Conservation (phyloP, 2,113 vertebrate genomes). For the Solea solea region DNA sequence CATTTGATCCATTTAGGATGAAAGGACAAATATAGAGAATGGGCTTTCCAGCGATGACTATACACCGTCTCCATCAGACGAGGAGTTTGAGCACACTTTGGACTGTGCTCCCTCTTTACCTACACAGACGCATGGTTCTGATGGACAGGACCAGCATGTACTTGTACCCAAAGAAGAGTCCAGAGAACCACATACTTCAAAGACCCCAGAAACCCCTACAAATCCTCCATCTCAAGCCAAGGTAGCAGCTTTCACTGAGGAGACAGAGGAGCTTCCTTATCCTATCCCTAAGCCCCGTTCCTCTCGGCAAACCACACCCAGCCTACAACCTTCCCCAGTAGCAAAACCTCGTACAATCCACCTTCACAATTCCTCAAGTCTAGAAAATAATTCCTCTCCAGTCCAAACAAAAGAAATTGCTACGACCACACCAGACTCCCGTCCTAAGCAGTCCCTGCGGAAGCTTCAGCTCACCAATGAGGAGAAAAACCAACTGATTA, state of each 20-base stretch:
- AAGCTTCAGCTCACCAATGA: conserved; percentile 77
- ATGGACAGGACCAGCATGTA: conserved; percentile 13
- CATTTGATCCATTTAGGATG: conserved; percentile 32
- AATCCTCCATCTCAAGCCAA: not conserved
- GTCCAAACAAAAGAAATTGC: not conserved
- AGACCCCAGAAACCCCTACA: not conserved
- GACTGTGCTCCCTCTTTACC: conserved; percentile 22
- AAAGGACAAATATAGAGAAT: conserved; percentile 23
- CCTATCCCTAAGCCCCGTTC: conserved; percentile 78
- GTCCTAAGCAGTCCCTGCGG: conserved; percentile 65
- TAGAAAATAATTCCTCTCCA: not conserved
- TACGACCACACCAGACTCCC: conserved; percentile 34
- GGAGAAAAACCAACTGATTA: conserved; percentile 85
- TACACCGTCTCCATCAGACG: conserved; percentile 62
- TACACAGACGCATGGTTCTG: not conserved
- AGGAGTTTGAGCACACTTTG: conserved; percentile 53
- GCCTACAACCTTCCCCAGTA: conserved; percentile 40
- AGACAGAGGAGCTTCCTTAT: not conserved
- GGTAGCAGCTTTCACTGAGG: not conserved
- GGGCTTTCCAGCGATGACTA: conserved; percentile 50
- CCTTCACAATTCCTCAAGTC: not conserved
- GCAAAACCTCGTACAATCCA: conserved; percentile 75
- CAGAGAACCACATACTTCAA: not conserved
- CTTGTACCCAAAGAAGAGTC: conserved; percentile 21
- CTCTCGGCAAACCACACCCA: conserved; percentile 38